Evolutionary conservation across 2,888 invertebrate species (phyloP), one percentile per base, ranked within the genome.

Genomic region (Hirtodrosophila cameraria): DNA sequence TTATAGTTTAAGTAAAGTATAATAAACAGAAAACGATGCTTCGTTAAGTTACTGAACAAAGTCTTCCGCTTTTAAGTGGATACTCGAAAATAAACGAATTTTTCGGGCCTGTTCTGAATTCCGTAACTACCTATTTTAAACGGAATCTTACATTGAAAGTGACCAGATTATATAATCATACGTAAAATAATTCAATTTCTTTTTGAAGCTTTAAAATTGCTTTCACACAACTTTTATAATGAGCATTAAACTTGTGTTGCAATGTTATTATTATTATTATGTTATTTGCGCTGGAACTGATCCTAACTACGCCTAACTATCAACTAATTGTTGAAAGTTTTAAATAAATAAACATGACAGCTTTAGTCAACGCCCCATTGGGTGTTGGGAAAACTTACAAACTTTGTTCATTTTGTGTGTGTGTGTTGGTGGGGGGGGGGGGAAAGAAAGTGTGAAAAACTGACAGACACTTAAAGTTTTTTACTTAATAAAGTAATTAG

Each of bases 401-500:
- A 72, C 66, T 69, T 72, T 72, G 57, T 41, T 63, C 55, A 68
- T 63, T 71, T 70, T 35, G 27, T 36, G 18, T 6, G 30, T n/a
- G n/a, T 5, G 18, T 15, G 15, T 38, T 36, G 12, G n/a, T 15
- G 48, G n/a, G n/a, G n/a, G n/a, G n/a, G n/a, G n/a, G n/a, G n/a
- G n/a, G n/a, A n/a, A n/a, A n/a, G 15, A 52, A 38, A 58, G 66
- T 72, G 23, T 31, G 18, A 39, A 72, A 45, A 45, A 42, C 2
- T 3, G 13, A 30, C 4, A 20, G 13, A 36, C 30, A 25, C 49
- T n/a, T 8, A 23, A 42, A 54, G 31, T 61, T 60, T 41, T 45
- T 52, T 42, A 39, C 59, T 57, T 60, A 49, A 57, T 72, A 41
- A 53, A 72, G 55, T 53, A 72, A 70, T 70, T 70, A 72, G 43